Conservation (phyloP, 2,888 invertebrate genomes). For the Tipula confusa region DNA sequence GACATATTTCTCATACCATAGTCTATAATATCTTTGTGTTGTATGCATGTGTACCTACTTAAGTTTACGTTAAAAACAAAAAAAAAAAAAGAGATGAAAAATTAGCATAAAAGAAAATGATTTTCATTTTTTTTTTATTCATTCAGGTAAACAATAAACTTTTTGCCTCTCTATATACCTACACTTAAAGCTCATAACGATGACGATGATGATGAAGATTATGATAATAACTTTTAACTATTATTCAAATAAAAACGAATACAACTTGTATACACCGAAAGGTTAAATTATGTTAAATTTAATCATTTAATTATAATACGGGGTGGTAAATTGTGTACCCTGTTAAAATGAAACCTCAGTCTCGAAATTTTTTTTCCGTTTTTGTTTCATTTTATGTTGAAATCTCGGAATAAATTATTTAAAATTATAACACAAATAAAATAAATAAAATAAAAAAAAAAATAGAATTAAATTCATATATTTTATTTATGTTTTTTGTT, state of each 20-base stretch:
- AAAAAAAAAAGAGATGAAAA: neutral
- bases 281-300: conserved; percentile 20
- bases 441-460: neutral
- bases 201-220: neutral
- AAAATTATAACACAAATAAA: neutral
- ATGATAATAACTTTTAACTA: conserved; percentile 12
- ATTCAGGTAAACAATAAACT: conserved; percentile 12
- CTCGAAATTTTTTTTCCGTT: neutral
- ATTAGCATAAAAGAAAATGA: neutral
- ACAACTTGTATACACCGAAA: neutral
- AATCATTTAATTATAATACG: conserved; percentile 25
- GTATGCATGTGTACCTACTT: neutral
- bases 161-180: neutral
- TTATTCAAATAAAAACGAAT: neutral
- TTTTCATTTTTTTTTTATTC: neutral
- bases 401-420: neutral
- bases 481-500: conserved; percentile 9
- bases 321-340: neutral
- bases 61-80: neutral
- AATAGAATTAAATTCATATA: neutral
- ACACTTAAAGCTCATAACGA: neutral
- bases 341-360: neutral
- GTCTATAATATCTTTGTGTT: neutral
- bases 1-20: neutral
- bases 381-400: neutral